phyloP scores from a whole-genome alignment of 2,888 invertebrate species.

The Clepsis dumicolana region DNA sequence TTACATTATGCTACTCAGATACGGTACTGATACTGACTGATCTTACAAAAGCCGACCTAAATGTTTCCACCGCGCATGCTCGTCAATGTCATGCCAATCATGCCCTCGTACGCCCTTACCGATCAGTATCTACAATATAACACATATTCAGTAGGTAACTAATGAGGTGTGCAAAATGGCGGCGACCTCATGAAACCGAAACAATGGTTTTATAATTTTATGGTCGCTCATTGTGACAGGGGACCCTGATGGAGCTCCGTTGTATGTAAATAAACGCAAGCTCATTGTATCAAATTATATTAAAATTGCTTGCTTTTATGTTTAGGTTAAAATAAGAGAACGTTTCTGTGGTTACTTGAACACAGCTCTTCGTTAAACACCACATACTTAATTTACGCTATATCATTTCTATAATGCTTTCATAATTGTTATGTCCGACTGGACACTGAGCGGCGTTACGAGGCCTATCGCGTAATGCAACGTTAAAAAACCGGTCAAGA shows the following conservation, averaged over 20 bases:
- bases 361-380: too few species aligned
- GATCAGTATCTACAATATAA: slow-evolving; percentile 18
- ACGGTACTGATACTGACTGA: too few species aligned
- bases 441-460: too few species aligned
- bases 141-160: slow-evolving; percentile 40
- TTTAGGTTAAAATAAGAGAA: too few species aligned
- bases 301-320: neutral
- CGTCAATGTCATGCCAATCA: slow-evolving; percentile 15
- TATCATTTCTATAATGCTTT: too few species aligned
- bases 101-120: slow-evolving; percentile 24
- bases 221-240: slow-evolving; percentile 15
- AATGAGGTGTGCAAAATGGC: slow-evolving; percentile 39
- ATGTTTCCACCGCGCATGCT: neutral
- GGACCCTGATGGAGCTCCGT: slow-evolving; percentile 13
- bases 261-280: slow-evolving; percentile 18
- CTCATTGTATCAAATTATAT: slow-evolving; percentile 8
- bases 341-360: too few species aligned
- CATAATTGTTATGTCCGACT: too few species aligned
- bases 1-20: too few species aligned
- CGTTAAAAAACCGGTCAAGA: too few species aligned
- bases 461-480: too few species aligned
- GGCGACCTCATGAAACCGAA: slow-evolving; percentile 35
- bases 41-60: neutral
- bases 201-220: slow-evolving; percentile 38
- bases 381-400: too few species aligned